Percentiles rank a stretch among this genome's conserved stretches.
These are phyloP conservation scores for Hippasteria phrygiana DNA, from an alignment of 53 echinoderm and acorn worm genomes.

Conservation along the genomic window DNA sequence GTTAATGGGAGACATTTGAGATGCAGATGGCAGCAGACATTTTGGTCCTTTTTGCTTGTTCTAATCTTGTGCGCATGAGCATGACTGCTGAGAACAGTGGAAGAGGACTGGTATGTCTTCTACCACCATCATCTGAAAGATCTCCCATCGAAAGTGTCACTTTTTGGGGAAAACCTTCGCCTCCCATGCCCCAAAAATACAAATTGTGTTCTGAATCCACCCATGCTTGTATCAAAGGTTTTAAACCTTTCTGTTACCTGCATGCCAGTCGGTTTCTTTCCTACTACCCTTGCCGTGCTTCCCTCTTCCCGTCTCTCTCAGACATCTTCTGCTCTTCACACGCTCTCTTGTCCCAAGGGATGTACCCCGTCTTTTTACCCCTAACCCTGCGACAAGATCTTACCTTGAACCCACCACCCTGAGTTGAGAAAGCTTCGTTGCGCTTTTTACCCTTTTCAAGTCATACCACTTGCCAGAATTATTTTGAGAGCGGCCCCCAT, in stretches of 20 bases:
- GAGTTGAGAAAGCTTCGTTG: not conserved
- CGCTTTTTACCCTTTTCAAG: not conserved
- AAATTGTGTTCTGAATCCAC: too few species aligned
- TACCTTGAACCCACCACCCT: constrained; percentile 3
- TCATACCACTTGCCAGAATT: not conserved
- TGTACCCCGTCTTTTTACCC: constrained; percentile 6
- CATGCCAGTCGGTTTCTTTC: not conserved
- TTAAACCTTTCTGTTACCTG: not conserved
- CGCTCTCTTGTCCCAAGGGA: constrained; percentile 39
- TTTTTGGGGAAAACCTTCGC: too few species aligned
- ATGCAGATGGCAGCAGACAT: too few species aligned
- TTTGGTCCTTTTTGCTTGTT: too few species aligned
- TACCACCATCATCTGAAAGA: too few species aligned
- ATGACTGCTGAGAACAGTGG: too few species aligned
- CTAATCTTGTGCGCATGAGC: too few species aligned
- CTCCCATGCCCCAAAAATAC: too few species aligned
- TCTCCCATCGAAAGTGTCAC: too few species aligned
- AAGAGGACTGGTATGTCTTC: too few species aligned
- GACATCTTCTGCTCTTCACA: constrained; percentile 10
- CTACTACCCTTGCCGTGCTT: not conserved
- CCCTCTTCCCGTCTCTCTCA: not conserved
- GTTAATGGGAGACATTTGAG: too few species aligned
- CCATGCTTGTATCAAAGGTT: too few species aligned
- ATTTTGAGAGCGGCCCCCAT: not conserved
- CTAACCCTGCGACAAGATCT: constrained; percentile 32